Conservation (phyloP, 1,140 invertebrate species). For the Eurosta solidaginis region DNA sequence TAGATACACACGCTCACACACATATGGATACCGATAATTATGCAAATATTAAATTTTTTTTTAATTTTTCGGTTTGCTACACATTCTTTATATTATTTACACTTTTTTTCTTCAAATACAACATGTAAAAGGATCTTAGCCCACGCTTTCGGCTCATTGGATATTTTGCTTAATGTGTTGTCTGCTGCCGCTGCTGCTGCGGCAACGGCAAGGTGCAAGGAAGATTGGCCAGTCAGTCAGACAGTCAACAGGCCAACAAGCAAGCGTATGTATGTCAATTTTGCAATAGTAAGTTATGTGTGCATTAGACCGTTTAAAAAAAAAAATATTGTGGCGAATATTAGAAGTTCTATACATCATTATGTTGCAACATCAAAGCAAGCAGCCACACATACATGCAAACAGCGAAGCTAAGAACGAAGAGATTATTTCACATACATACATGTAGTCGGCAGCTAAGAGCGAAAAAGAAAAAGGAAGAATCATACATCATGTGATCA, state of each 20-base stretch:
- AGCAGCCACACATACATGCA: too few relatives aligned
- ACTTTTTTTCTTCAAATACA: neutral
- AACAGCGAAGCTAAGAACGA: too few relatives aligned
- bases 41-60: neutral
- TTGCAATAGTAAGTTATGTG: too few relatives aligned
- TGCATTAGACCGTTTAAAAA: too few relatives aligned
- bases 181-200: neutral
- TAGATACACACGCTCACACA: neutral
- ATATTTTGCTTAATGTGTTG: conserved; percentile 51
- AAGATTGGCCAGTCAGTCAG: neutral
- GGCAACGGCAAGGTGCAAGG: neutral
- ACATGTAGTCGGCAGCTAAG: too few relatives aligned
- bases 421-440: too few relatives aligned
- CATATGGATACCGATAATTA: neutral
- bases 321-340: too few relatives aligned
- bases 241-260: neutral
- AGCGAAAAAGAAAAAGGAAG: too few relatives aligned
- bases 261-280: neutral
- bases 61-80: neutral
- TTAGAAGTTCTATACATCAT: too few relatives aligned
- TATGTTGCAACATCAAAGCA: too few relatives aligned
- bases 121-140: conserved; percentile 16
- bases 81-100: conserved; percentile 15
- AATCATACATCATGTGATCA: too few relatives aligned
- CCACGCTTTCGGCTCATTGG: conserved; percentile 6